Conservation (phyloP, 2,113 vertebrate genomes). For the Cygnus buccinator region DNA sequence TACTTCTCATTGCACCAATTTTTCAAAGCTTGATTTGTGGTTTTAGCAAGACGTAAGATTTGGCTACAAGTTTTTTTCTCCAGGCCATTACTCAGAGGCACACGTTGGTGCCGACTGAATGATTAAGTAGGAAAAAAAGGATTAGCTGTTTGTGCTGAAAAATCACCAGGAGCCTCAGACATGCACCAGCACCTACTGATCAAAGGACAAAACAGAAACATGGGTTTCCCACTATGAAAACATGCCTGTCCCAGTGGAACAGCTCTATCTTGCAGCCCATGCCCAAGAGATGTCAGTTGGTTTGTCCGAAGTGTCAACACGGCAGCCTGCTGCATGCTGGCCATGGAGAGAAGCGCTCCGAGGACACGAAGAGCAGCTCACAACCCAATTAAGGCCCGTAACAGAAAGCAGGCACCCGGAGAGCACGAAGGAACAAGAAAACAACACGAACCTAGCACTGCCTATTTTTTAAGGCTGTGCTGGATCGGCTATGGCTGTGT, state of each 20-base stretch:
- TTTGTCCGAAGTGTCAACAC: background rate
- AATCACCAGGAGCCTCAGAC: conserved; percentile 15
- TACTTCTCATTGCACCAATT: conserved; percentile 30
- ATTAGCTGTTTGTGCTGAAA: conserved; percentile 31
- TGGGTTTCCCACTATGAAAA: background rate
- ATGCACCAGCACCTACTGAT: conserved; percentile 20
- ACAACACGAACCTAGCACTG: background rate
- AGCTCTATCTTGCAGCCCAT: background rate
- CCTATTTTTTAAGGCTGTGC: background rate
- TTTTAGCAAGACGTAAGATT: conserved; percentile 3
- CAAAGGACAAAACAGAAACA: conserved; percentile 31
- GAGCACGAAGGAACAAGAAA: background rate
- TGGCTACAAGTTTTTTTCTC: conserved; percentile 14
- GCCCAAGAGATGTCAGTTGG: background rate
- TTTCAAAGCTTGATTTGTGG: conserved; percentile 36
- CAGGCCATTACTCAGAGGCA: conserved; percentile 4
- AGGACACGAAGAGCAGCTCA: background rate
- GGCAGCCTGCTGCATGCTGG: background rate
- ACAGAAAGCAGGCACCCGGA: background rate
- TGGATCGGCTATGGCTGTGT: background rate
- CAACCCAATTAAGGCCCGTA: background rate
- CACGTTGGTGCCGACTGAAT: background rate
- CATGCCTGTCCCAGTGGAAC: background rate
- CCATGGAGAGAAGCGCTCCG: background rate
- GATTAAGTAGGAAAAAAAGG: conserved; percentile 34